These are phyloP conservation scores for Aradophagus sp. DNA, from an alignment of 1,140 invertebrate species.

Conservation along the genomic window DNA sequence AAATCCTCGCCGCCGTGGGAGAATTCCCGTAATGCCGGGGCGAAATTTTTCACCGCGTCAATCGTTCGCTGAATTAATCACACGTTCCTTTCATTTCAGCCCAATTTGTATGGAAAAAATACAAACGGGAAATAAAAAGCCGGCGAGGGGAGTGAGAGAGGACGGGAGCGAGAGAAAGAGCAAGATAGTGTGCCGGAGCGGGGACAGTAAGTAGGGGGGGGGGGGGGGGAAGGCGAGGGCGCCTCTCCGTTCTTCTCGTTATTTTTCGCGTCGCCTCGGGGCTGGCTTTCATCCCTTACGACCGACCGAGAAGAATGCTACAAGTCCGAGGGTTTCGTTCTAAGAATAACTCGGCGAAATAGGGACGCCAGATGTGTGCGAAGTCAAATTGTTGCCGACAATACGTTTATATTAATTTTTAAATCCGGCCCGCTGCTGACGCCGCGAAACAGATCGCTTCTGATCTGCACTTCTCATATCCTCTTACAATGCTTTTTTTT, in stretches of 20 bases:
- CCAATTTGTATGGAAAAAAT: conserved; percentile 1
- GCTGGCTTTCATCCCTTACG: conserved; percentile 55
- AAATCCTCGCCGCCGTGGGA: conserved; percentile 22
- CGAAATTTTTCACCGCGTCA: conserved; percentile 14
- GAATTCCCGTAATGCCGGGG: conserved; percentile 18
- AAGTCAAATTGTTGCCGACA: conserved; percentile 50
- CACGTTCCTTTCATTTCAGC: conserved; percentile 5
- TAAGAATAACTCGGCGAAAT: conserved; percentile 55
- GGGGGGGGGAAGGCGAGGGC: background rate
- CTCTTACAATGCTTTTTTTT: no score
- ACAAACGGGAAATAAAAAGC: no score
- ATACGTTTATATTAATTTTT: conserved; percentile 37
- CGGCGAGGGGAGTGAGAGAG: no score
- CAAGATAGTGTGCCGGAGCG: no score
- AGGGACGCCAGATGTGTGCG: conserved; percentile 46
- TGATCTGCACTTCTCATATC: no score
- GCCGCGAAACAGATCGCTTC: no score
- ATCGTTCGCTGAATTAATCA: conserved; percentile 8
- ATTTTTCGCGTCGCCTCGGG: conserved; percentile 57
- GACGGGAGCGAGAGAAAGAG: no score
- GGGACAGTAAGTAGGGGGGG: conserved; percentile 3
- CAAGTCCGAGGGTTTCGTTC: conserved; percentile 56
- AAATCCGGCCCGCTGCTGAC: no score
- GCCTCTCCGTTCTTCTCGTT: conserved; percentile 54
- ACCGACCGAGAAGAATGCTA: conserved; percentile 54